Conservation (phyloP, 2,888 invertebrate genomes). For the Imbricaverruca yamaguchii region DNA sequence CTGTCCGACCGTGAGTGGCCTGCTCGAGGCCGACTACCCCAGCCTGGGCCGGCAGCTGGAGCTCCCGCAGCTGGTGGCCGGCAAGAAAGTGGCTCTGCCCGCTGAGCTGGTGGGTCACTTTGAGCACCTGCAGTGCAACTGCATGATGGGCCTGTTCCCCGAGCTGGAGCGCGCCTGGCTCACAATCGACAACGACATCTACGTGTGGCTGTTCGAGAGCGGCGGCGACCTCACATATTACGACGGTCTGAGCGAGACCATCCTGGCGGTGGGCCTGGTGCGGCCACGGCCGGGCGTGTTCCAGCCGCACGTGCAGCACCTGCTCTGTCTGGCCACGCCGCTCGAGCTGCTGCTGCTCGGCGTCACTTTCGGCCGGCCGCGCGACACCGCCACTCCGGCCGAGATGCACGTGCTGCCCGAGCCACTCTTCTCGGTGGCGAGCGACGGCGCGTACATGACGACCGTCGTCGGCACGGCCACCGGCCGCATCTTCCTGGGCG, state of each 20-base stretch:
- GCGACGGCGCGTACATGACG: slow-evolving; percentile 77
- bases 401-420: slow-evolving; percentile 87
- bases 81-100: slow-evolving; percentile 80
- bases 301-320: slow-evolving; percentile 78
- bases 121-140: slow-evolving; percentile 89
- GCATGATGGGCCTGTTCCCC: slow-evolving; percentile 94
- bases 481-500: slow-evolving; percentile 90
- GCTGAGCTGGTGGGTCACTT: slow-evolving; percentile 92
- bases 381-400: slow-evolving; percentile 28
- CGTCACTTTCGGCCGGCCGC: slow-evolving; percentile 47
- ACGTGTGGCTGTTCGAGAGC: slow-evolving; percentile 95
- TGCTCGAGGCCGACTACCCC: slow-evolving; percentile 86
- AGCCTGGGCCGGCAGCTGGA: slow-evolving; percentile 56
- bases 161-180: slow-evolving; percentile 95
- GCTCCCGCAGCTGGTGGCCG: slow-evolving; percentile 67
- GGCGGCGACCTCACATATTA: slow-evolving; percentile 90
- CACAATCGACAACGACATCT: slow-evolving; percentile 94
- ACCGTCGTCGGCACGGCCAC: slow-evolving; percentile 68
- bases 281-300: slow-evolving; percentile 79
- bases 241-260: slow-evolving; percentile 89
- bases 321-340: slow-evolving; percentile 87
- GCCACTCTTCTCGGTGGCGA: slow-evolving; percentile 85
- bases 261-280: slow-evolving; percentile 84
- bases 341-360: slow-evolving; percentile 87
- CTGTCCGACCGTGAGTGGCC: slow-evolving; percentile 67